These are phyloP conservation scores for Microcaecilia unicolor DNA, from an alignment of 2,797 vertebrate species.

Conservation along the genomic window DNA sequence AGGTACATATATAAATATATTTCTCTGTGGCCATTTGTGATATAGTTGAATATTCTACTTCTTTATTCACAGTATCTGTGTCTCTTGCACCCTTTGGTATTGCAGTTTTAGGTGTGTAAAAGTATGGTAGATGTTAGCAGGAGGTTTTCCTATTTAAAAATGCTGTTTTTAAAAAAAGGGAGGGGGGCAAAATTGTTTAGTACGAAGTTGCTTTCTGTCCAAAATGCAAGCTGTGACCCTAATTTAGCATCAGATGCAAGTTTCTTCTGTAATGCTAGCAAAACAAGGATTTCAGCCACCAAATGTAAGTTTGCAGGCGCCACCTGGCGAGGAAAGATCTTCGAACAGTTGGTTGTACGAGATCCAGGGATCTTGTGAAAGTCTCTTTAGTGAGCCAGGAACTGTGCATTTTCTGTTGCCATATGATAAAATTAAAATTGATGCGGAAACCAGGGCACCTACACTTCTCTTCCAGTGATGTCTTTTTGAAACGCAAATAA, in stretches of 20 bases:
- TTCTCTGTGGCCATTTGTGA: slow-evolving; percentile 81
- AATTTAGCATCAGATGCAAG: slow-evolving; percentile 66
- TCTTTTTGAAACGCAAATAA: too few relatives aligned
- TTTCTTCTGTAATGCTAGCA: slow-evolving; percentile 60
- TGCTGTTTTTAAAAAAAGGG: slow-evolving; percentile 56
- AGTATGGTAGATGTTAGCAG: slow-evolving; percentile 89
- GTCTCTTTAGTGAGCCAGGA: background rate
- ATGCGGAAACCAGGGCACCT: slow-evolving; percentile 10
- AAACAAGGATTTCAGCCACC: slow-evolving; percentile 43
- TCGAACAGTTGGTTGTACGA: slow-evolving; percentile 39
- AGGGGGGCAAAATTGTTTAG: slow-evolving; percentile 66
- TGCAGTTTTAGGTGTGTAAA: slow-evolving; percentile 86
- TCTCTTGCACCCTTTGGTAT: slow-evolving; percentile 79
- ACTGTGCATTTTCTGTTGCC: slow-evolving; percentile 34
- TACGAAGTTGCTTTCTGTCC: slow-evolving; percentile 72
- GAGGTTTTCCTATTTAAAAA: slow-evolving; percentile 58
- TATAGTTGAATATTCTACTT: slow-evolving; percentile 73
- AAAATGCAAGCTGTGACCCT: slow-evolving; percentile 62
- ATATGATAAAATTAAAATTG: slow-evolving; percentile 72
- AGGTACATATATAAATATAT: slow-evolving; percentile 66
- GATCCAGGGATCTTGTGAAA: slow-evolving; percentile 26
- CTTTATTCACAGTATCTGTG: slow-evolving; percentile 79
- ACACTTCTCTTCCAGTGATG: slow-evolving; percentile 23
- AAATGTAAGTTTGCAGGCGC: slow-evolving; percentile 37
- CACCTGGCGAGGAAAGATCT: slow-evolving; percentile 36